Percentiles rank a stretch among this genome's conserved stretches.
These are phyloP conservation scores for Pterostichus madidus DNA, from an alignment of 2,888 invertebrate genomes.

Conservation along the genomic window DNA sequence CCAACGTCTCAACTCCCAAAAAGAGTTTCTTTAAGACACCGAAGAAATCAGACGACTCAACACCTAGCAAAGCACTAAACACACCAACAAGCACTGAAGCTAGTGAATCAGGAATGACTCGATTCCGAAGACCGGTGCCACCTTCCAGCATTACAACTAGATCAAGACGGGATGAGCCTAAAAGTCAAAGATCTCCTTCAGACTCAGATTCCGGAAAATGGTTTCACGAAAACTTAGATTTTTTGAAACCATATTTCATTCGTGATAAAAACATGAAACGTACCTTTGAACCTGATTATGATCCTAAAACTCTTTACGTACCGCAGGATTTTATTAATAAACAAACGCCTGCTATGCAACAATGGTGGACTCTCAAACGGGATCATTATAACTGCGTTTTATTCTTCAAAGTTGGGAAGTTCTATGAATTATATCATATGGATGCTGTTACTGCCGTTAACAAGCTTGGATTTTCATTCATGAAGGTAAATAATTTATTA, in stretches of 20 bases:
- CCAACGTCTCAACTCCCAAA: constrained; percentile 9
- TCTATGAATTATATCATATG: constrained; percentile 99
- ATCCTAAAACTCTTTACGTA: constrained; percentile 91
- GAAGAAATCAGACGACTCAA: background rate
- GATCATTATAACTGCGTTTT: constrained; percentile 93
- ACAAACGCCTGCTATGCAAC: constrained; percentile 94
- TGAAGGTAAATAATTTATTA: constrained; percentile 83
- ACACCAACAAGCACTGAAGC: background rate
- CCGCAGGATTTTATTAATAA: constrained; percentile 88
- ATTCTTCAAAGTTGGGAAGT: constrained; percentile 99
- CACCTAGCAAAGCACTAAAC: background rate
- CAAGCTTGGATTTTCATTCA: constrained; percentile 94
- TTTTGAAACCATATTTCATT: constrained; percentile 89
- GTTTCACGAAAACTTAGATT: constrained; percentile 87
- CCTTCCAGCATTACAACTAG: too few relatives aligned
- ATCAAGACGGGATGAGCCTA: too few relatives aligned
- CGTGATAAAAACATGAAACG: constrained; percentile 85
- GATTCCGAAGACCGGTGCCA: too few relatives aligned
- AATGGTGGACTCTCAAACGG: constrained; percentile 98
- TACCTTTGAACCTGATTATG: constrained; percentile 91
- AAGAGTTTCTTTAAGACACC: constrained; percentile 6
- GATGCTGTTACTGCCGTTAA: constrained; percentile 96
- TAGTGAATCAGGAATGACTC: background rate
- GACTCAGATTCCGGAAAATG: constrained; percentile 76
- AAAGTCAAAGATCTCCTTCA: too few relatives aligned